Base-by-base conservation (phyloP, 2,888 invertebrate species). In the Ceraclea dissimilis region DNA sequence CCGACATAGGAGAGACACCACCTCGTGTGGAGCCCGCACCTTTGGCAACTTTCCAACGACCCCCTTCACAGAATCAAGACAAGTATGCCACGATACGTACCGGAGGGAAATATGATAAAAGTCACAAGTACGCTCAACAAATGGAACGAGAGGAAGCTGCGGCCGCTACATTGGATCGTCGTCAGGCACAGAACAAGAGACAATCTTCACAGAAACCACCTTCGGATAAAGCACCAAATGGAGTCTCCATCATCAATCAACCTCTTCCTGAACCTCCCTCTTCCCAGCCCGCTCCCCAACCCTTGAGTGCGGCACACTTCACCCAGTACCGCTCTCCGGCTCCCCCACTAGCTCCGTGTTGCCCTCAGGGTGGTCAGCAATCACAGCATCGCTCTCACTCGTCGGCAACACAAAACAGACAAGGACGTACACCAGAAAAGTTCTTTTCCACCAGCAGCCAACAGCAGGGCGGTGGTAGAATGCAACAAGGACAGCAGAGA, bases 241-340 rank as follows among this genome's bases (percentile, higher is more conserved):
- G 64, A 39, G 65, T 63, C 52, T 74, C 74, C n/a, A 74, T 74
- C 59, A 67, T 74, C 11, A 73, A 71, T 62, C 74, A 74, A 60
- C 74, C 74, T 49, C 63, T 74, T 61, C 73, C 73, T 10, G 73
- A 74, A 49, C 73, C 73, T 51, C 74, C 73, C 11, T 67, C 67
- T 20, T 58, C 73, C 11, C 73, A 73, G 51, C 61, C 73, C 16
- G 67, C 56, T 19, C 57, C 58, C 34, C 62, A 61, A 51, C 70
- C 74, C 46, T 72, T 71, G 49, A 73, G 72, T 69, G 73, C 62
- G 68, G 74, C 20, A 70, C 74, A 18, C 71, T 80, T 61, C 81
- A 82, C 65, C 76, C 82, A 82, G 63, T 82, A 82, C 67, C 74
- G 82, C 47, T 81, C 82, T 20, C 68, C 55, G 17, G 60, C 57